A percentile compares a stretch with the other conserved stretches of the same genome.
These are phyloP conservation scores for Bettongia penicillata DNA, from an alignment of 2,113 vertebrate genomes.

Conservation along the genomic window DNA sequence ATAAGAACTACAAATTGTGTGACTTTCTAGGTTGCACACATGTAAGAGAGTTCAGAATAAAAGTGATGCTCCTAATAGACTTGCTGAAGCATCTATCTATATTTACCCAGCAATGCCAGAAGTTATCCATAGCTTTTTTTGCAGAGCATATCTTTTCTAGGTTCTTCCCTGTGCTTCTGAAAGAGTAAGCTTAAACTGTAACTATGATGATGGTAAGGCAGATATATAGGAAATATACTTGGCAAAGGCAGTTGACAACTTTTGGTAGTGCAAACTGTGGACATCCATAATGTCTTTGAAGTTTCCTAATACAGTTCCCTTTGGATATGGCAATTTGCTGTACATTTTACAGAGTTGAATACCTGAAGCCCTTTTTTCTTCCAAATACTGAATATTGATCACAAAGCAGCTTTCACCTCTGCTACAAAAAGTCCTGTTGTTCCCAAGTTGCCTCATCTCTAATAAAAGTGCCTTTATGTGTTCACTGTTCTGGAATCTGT, in stretches of 20 bases:
- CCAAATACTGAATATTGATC: background rate
- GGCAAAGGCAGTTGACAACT: background rate
- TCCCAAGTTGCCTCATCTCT: background rate
- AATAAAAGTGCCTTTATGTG: background rate
- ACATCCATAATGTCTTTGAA: background rate
- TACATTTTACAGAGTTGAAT: background rate
- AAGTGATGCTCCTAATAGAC: background rate
- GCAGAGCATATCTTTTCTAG: background rate
- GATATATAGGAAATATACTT: background rate
- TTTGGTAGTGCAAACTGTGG: background rate
- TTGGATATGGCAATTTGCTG: background rate
- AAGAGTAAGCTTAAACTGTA: background rate
- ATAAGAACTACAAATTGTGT: background rate
- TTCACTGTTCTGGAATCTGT: background rate
- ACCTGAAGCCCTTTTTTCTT: background rate
- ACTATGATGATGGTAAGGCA: background rate
- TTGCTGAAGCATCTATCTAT: background rate
- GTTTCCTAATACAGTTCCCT: background rate
- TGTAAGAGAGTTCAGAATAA: background rate
- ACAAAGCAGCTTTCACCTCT: background rate
- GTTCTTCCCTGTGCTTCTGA: background rate
- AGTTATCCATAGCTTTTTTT: background rate
- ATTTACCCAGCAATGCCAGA: background rate
- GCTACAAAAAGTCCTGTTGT: background rate
- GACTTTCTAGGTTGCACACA: background rate